phyloP scores from a whole-genome alignment of 1,140 invertebrate species.

The Ylistrum balloti region DNA sequence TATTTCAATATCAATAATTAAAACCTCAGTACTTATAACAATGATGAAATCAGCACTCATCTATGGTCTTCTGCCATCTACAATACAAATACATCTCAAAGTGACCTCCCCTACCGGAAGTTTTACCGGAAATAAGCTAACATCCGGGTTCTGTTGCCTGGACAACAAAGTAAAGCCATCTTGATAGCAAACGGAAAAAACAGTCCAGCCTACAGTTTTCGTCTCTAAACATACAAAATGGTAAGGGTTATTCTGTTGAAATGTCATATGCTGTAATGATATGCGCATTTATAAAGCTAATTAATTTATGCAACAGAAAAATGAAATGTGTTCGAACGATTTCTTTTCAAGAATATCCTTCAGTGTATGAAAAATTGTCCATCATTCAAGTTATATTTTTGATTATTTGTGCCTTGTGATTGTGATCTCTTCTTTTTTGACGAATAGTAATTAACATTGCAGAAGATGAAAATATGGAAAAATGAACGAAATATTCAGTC shows the following conservation, averaged over 20 bases:
- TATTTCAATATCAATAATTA: no score
- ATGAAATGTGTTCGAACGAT: not conserved
- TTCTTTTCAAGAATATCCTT: no score
- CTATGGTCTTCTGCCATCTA: not conserved
- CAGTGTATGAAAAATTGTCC: no score
- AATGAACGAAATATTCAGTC: no score
- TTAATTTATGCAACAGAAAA: not conserved
- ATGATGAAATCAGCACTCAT: not conserved
- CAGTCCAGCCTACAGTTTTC: not conserved
- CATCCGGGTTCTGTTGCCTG: conserved; percentile 73
- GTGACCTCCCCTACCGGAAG: not conserved
- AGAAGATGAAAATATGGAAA: no score
- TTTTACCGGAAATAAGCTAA: conserved; percentile 43
- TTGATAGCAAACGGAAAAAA: not conserved
- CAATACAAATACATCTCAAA: not conserved
- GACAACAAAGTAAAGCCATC: conserved; percentile 59
- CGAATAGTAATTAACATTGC: no score
- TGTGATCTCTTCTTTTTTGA: no score
- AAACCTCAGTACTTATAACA: not conserved
- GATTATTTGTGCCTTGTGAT: no score
- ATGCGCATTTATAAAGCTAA: not conserved
- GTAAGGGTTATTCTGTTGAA: not conserved
- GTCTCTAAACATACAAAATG: conserved; percentile 14
- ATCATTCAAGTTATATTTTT: no score
- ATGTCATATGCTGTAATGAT: not conserved